Conservation (phyloP, 2,113 vertebrate species). For the Prietella phreatophila region DNA sequence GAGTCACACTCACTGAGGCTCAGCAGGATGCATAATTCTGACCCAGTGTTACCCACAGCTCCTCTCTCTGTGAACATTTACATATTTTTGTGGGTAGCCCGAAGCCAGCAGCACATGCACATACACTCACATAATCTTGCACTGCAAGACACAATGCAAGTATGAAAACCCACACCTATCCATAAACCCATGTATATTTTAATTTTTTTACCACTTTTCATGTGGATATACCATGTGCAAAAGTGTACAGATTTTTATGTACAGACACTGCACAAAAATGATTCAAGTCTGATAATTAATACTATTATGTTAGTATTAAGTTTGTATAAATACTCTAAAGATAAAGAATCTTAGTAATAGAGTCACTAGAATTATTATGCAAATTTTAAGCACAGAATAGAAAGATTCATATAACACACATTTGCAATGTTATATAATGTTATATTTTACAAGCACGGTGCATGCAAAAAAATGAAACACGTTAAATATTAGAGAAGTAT, state of each 20-base stretch:
- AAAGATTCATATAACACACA: neutral
- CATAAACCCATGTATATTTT: conserved; percentile 21
- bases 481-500: neutral
- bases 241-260: neutral
- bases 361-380: neutral
- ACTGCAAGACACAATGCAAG: conserved; percentile 12
- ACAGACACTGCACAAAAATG: neutral
- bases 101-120: conserved; percentile 41
- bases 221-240: conserved; percentile 2
- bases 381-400: neutral
- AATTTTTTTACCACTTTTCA: neutral
- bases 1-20: conserved; percentile 66
- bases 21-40: conserved; percentile 67
- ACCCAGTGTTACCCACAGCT: conserved; percentile 50
- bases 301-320: neutral
- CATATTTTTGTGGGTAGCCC: conserved; percentile 54
- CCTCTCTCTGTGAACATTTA: neutral
- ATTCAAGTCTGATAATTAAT: neutral
- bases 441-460: neutral
- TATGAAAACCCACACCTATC: conserved; percentile 26
- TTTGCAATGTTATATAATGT: neutral
- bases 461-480: neutral
- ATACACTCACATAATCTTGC: neutral
- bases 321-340: neutral
- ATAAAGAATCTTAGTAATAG: neutral